These are phyloP conservation scores for Drosophila kanekoi DNA, from an alignment of 2,888 invertebrate species.

Conservation along the genomic window DNA sequence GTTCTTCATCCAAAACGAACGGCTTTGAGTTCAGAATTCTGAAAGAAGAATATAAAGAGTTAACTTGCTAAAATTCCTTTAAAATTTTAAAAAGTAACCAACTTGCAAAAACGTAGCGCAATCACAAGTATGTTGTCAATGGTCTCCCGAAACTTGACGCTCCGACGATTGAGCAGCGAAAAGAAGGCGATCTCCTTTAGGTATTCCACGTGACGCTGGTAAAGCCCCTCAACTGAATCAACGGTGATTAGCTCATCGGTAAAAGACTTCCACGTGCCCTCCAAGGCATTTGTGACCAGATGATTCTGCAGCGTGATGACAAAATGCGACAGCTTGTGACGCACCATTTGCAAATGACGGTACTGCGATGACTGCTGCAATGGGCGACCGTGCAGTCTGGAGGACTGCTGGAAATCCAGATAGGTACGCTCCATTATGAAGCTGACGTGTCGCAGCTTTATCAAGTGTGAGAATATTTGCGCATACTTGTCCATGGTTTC, in stretches of 20 bases:
- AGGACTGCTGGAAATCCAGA: slow-evolving; percentile 88
- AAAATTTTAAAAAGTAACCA: slow-evolving; percentile 23
- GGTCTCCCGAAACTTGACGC: slow-evolving; percentile 89
- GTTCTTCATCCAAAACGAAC: slow-evolving; percentile 68
- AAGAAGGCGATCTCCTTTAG: slow-evolving; percentile 91
- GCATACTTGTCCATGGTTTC: slow-evolving; percentile 90
- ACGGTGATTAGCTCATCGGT: slow-evolving; percentile 89
- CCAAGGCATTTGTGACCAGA: slow-evolving; percentile 91
- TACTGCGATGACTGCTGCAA: slow-evolving; percentile 89
- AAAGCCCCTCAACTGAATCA: slow-evolving; percentile 90
- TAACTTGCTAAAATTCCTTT: not conserved
- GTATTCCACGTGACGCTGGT: slow-evolving; percentile 90
- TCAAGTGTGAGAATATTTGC: slow-evolving; percentile 90
- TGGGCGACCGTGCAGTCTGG: slow-evolving; percentile 86
- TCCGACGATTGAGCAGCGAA: slow-evolving; percentile 90
- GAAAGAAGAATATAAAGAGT: slow-evolving; percentile 2
- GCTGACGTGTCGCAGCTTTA: slow-evolving; percentile 91
- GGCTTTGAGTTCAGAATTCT: slow-evolving; percentile 82
- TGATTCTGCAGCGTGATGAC: slow-evolving; percentile 91
- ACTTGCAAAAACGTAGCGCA: slow-evolving; percentile 87
- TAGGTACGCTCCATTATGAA: slow-evolving; percentile 91
- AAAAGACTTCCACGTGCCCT: slow-evolving; percentile 91
- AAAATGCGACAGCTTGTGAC: slow-evolving; percentile 92
- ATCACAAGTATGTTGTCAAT: slow-evolving; percentile 90
- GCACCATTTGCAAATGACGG: slow-evolving; percentile 89